phyloP scores from a whole-genome alignment of 2,797 vertebrate species.

The Catharus ustulatus region DNA sequence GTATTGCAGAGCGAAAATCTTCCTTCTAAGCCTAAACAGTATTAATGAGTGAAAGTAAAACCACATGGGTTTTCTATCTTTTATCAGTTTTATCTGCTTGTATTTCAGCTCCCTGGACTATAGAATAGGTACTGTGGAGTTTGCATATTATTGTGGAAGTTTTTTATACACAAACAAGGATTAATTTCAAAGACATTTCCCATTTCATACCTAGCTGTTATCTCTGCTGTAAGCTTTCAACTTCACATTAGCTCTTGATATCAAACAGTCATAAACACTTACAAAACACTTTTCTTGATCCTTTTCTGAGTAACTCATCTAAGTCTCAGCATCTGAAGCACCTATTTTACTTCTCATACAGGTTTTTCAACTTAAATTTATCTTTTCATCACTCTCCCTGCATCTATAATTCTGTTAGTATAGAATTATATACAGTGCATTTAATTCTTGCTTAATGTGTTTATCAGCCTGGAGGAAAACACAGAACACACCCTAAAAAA shows the following conservation, averaged over 20 bases:
- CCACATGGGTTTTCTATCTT: neutral
- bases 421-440: too few species aligned
- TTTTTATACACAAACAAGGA: neutral
- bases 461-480: neutral
- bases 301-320: neutral
- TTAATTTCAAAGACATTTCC: conserved; percentile 23
- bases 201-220: neutral
- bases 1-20: neutral
- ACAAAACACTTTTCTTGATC: neutral
- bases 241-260: neutral
- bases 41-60: neutral
- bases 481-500: neutral
- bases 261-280: conserved; percentile 21
- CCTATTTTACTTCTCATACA: neutral
- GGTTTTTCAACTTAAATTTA: neutral
- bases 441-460: neutral
- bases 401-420: neutral
- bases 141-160: neutral
- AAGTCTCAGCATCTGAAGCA: neutral
- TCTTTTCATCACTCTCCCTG: neutral
- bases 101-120: neutral
- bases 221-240: conserved; percentile 3
- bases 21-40: neutral
- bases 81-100: neutral
- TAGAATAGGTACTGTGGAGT: neutral